Evolutionary conservation across 2,888 invertebrate species (phyloP).

Genomic region (Philhelius pedissequus): DNA sequence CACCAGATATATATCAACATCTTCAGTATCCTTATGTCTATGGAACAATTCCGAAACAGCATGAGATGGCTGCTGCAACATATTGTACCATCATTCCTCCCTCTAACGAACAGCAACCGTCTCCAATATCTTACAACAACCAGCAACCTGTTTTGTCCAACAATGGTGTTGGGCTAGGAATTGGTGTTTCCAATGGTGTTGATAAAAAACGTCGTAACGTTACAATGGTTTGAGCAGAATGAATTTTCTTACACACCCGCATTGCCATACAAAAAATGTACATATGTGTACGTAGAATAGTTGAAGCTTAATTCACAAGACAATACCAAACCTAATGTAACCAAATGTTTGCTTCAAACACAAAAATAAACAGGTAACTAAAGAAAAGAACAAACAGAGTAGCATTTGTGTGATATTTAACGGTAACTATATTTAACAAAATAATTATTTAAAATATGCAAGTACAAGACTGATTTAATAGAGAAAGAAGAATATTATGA

Average conservation of each 20-base stretch:
- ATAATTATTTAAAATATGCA: background rate
- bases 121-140: conserved; percentile 2
- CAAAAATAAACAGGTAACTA: background rate
- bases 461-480: conserved; percentile 24
- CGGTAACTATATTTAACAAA: background rate
- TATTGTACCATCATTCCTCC: conserved; percentile 73
- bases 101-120: conserved; percentile 70
- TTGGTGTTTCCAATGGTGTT: background rate
- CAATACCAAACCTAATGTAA: background rate
- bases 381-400: background rate
- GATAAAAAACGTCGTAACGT: conserved; percentile 8
- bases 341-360: background rate
- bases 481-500: background rate
- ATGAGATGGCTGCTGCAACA: conserved; percentile 73
- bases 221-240: background rate
- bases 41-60: conserved; percentile 45
- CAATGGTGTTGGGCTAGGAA: background rate
- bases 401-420: conserved; percentile 21
- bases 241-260: no score
- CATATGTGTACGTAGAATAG: background rate
- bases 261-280: background rate
- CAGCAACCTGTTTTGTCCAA: background rate
- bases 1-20: conserved; percentile 40
- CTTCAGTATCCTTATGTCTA: conserved; percentile 31
- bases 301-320: background rate